Percentiles rank a stretch among this genome's conserved stretches.
These are phyloP conservation scores for Pocillopora grandis DNA, from an alignment of 92 coral and sea anemone species.

Conservation along the genomic window DNA sequence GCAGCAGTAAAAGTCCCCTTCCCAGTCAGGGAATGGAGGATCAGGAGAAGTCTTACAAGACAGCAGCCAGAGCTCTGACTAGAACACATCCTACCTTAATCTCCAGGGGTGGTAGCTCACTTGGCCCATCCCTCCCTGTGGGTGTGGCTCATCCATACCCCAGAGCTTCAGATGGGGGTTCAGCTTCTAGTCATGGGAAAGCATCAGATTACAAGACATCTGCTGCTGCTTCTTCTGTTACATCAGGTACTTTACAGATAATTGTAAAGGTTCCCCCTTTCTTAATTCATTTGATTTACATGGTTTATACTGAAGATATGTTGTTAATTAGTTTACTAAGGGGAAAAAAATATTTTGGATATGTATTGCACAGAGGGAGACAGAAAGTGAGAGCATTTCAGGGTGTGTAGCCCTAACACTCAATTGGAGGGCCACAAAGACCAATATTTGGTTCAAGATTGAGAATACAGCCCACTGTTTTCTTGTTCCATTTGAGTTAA, in stretches of 20 bases:
- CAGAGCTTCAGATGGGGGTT: constrained; percentile 48
- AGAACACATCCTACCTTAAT: constrained; percentile 70
- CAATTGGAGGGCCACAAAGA: too few species aligned
- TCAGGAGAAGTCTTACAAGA: constrained; percentile 41
- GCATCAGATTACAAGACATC: constrained; percentile 25
- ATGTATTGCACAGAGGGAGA: too few species aligned
- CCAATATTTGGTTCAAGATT: too few species aligned
- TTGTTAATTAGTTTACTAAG: too few species aligned
- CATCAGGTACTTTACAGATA: constrained; percentile 53
- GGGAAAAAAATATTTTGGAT: too few species aligned
- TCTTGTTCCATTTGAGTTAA: too few species aligned
- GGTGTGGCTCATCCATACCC: constrained; percentile 92
- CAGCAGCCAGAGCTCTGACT: constrained; percentile 57
- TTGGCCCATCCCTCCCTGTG: constrained; percentile 76
- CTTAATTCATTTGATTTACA: too few species aligned
- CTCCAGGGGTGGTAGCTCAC: constrained; percentile 62
- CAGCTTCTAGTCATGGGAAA: constrained; percentile 11
- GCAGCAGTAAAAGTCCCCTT: constrained; percentile 13
- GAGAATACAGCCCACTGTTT: too few species aligned
- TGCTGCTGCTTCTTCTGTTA: constrained; percentile 37
- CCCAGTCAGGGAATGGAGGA: constrained; percentile 43
- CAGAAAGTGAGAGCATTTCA: too few species aligned
- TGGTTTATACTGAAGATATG: too few species aligned
- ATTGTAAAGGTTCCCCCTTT: too few species aligned
- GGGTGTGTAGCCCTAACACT: too few species aligned